These are phyloP conservation scores for Uloborus plumipes DNA, from an alignment of 2,888 invertebrate genomes.

Conservation along the genomic window DNA sequence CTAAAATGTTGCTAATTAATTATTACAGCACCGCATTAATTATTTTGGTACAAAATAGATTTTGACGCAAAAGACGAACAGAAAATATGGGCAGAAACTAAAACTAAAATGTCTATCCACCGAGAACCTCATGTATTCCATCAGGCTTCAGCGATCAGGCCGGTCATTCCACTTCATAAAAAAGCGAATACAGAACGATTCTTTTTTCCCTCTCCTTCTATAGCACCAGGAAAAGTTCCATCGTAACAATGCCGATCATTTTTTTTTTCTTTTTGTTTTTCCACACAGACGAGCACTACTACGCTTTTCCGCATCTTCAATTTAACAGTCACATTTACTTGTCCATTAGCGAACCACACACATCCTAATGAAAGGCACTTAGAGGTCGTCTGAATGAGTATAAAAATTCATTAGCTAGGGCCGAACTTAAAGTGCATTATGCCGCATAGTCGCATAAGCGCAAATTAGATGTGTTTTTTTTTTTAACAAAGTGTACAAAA, in stretches of 20 bases:
- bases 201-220: not conserved
- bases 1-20: too few species aligned
- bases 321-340: slow-evolving; percentile 21
- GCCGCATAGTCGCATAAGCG: too few species aligned
- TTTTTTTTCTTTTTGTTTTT: slow-evolving; percentile 8
- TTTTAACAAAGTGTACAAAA: too few species aligned
- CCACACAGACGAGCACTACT: not conserved
- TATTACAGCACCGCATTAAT: too few species aligned
- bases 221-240: slow-evolving; percentile 32
- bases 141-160: slow-evolving; percentile 43
- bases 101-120: not conserved
- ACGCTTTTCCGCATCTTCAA: slow-evolving; percentile 32
- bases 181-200: slow-evolving; percentile 32
- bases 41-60: too few species aligned
- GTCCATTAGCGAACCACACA: slow-evolving; percentile 13
- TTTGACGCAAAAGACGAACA: not conserved
- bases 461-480: too few species aligned
- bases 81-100: not conserved
- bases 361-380: slow-evolving; percentile 18
- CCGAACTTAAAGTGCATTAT: too few species aligned
- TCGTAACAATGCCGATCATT: slow-evolving; percentile 35
- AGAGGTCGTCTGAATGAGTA: too few species aligned
- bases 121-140: not conserved
- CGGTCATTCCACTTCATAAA: slow-evolving; percentile 52
- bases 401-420: too few species aligned